phyloP scores from a whole-genome alignment of 2,113 vertebrate genomes.

The Sapayoa aenigma region DNA sequence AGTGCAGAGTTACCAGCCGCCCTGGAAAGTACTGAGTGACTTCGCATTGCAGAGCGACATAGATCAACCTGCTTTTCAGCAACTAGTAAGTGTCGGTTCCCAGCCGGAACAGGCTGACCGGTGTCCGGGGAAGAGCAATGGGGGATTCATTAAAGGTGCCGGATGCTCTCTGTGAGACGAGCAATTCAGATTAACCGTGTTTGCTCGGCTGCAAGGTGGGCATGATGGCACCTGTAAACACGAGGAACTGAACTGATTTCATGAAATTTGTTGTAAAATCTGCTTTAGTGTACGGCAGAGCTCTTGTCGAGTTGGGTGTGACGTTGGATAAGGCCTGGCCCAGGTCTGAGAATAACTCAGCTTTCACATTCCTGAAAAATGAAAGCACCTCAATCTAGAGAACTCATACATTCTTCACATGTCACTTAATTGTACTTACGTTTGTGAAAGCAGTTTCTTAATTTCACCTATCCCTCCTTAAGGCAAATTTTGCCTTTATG shows the following conservation, averaged over 20 bases:
- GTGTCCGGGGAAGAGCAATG: background rate
- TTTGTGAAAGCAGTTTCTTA: background rate
- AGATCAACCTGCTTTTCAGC: conserved; percentile 98
- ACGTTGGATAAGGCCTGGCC: background rate
- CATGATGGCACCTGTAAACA: background rate
- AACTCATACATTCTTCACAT: background rate
- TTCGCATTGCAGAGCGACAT: conserved; percentile 99
- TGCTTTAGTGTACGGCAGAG: background rate
- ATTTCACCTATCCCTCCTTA: fast-evolving
- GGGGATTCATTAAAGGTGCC: background rate
- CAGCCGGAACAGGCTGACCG: background rate
- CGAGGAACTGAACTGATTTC: background rate
- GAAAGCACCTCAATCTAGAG: background rate
- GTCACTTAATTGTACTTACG: background rate
- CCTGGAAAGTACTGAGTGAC: conserved; percentile 99
- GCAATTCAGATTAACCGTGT: background rate
- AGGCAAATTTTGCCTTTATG: background rate
- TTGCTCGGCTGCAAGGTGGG: background rate
- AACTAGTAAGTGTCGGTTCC: conserved; percentile 87
- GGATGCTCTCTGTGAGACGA: background rate
- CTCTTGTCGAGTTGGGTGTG: background rate
- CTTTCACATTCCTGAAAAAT: background rate
- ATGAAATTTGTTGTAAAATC: background rate
- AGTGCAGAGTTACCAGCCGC: conserved; percentile 98
- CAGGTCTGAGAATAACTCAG: background rate